Conservation (phyloP, 2,888 invertebrate genomes). For the Drosophila birchii region DNA sequence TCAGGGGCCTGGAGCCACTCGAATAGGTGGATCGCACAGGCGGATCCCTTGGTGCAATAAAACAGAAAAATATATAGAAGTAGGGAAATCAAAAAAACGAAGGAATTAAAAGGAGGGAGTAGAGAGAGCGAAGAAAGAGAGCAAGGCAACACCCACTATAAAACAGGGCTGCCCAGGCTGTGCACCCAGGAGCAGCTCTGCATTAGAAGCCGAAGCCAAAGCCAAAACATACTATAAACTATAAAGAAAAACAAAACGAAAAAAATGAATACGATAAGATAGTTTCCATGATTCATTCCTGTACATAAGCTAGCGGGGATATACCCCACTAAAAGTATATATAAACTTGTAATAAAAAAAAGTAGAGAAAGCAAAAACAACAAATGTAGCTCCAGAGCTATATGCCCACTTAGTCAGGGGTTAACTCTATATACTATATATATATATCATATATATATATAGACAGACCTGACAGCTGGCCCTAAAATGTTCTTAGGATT, state of each 20-base stretch:
- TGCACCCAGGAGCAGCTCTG: conserved; percentile 6
- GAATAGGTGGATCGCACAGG: conserved; percentile 73
- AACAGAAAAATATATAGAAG: neutral
- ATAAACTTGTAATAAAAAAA: neutral
- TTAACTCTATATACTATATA: conserved; percentile 2
- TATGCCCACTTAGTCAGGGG: conserved; percentile 44
- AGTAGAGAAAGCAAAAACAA: neutral
- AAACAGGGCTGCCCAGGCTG: too few species aligned
- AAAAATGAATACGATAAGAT: conserved; percentile 2
- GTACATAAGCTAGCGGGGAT: conserved; percentile 37
- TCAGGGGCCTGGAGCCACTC: conserved; percentile 62
- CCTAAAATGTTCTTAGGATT: conserved; percentile 2
- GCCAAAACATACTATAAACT: conserved; percentile 17
- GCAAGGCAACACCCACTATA: conserved; percentile 1
- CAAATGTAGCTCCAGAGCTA: conserved; percentile 57
- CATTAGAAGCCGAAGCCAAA: conserved; percentile 24
- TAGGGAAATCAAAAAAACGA: too few species aligned
- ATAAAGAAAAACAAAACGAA: neutral
- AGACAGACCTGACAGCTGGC: conserved; percentile 11
- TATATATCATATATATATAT: too few species aligned
- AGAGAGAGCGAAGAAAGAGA: neutral
- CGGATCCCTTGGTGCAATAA: conserved; percentile 72
- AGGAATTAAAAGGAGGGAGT: too few species aligned
- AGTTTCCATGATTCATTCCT: conserved; percentile 30
- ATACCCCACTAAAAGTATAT: conserved; percentile 28